Evolutionary conservation across 2,888 invertebrate species (phyloP).

Genomic region (Liopterus haemorrhoidalis): DNA sequence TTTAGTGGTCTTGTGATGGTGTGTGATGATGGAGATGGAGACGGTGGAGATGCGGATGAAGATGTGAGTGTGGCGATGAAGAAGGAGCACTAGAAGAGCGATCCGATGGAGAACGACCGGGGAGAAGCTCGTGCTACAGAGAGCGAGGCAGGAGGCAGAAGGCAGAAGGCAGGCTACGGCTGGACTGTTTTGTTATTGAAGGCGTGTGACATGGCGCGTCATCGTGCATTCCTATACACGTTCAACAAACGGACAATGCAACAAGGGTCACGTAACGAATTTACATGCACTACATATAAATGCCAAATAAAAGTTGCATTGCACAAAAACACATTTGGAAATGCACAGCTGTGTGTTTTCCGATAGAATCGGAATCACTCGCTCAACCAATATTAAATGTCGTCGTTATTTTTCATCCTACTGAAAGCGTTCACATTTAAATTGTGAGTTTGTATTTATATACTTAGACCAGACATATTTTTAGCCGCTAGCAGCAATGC

Average conservation of each 20-base stretch:
- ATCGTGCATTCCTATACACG: constrained; percentile 22
- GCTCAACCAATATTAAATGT: constrained; percentile 5
- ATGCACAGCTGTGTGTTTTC: no score
- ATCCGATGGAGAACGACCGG: constrained; percentile 21
- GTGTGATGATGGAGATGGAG: constrained; percentile 17
- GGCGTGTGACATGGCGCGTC: constrained; percentile 21
- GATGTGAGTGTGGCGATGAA: constrained; percentile 22
- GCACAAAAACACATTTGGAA: constrained; percentile 18
- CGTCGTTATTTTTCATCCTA: constrained; percentile 3
- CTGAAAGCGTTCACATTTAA: constrained; percentile 36
- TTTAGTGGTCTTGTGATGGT: constrained; percentile 5
- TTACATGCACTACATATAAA: constrained; percentile 24
- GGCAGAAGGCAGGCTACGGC: no score
- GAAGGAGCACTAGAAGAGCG: constrained; percentile 26
- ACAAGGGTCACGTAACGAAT: constrained; percentile 23
- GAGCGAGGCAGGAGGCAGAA: constrained; percentile 29
- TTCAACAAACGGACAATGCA: constrained; percentile 22
- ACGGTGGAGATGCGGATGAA: constrained; percentile 14
- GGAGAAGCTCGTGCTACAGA: constrained; percentile 15
- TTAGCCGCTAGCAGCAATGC: constrained; percentile 40
- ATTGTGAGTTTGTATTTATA: constrained; percentile 36
- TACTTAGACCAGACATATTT: constrained; percentile 43
- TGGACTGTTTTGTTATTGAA: constrained; percentile 18
- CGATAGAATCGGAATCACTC: no score
- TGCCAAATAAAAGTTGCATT: constrained; percentile 20